Evolutionary conservation across 2,113 vertebrate species (phyloP), one percentile per base, ranked within the genome.

Genomic region (Anseranas semipalmata): DNA sequence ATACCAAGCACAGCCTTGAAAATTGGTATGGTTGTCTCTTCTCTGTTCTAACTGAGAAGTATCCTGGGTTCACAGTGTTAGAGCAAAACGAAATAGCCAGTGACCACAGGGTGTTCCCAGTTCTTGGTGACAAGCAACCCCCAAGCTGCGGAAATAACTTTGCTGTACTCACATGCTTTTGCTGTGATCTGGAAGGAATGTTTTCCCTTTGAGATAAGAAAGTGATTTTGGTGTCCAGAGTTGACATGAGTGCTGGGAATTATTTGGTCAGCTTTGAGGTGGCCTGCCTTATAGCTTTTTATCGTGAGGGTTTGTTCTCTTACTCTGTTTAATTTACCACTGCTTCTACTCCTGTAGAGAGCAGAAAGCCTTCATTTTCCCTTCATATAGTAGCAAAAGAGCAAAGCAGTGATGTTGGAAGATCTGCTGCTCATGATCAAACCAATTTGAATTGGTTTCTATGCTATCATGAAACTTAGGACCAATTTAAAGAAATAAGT

Each of bases 401-500:
- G 45, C 62, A 94, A 67, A 89, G 10, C 37, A 63, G 14, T 11
- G 46, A 6, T 48, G n/a, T 39, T 93, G 67, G 85, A 87, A 85
- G 45, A 73, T 6, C 24, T 72, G 24, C 35, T 79, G 8, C 27
- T 78, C 2, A 0, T 25, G 17, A 53, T 60, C 37, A 75, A 72
- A 82, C 5, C 22, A 60, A 52, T 15, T 77, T 91, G 60, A 63
- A 28, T 70, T 88, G 41, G 30, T 55, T 93, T 50, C 39, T 94
- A 30, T 70, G 62, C 60, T 94, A 88, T 35, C 17, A 37, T 75
- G 58, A 88, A 95, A 80, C 41, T 91, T 59, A n/a, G n/a, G 33
- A 24, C 33, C 35, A 62, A 37, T 62, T 41, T 41, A 41, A 63
- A 63, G 17, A 65, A 65, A 39, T 30, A n/a, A 59, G 32, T 18